These are phyloP conservation scores for Stomorhina lunata DNA, from an alignment of 2,888 invertebrate species.

Conservation along the genomic window DNA sequence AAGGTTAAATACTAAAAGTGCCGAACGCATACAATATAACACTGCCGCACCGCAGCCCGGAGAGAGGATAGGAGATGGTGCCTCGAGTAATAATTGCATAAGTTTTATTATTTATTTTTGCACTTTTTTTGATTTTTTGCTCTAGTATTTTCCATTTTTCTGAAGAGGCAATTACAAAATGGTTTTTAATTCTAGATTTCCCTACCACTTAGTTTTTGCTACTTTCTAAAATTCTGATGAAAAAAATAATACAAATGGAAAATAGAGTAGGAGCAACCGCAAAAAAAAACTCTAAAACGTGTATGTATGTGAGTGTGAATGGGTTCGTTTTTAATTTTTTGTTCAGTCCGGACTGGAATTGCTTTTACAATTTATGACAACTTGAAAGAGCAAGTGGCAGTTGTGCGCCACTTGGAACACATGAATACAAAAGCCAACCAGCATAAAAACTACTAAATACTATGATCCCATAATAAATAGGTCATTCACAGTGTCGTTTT, in stretches of 20 bases:
- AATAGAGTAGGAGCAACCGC: constrained; percentile 15
- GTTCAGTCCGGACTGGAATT: constrained; percentile 42
- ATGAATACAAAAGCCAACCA: constrained; percentile 43
- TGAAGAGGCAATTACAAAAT: constrained; percentile 61
- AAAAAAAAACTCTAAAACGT: background rate
- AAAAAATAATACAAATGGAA: constrained; percentile 4
- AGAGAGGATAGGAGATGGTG: too few relatives aligned
- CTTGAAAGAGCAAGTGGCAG: constrained; percentile 64
- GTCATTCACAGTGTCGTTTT: constrained; percentile 60
- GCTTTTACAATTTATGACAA: constrained; percentile 64
- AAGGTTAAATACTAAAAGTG: constrained; percentile 46
- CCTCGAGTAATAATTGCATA: constrained; percentile 57
- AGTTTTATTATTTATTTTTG: constrained; percentile 30
- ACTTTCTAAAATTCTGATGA: constrained; percentile 41
- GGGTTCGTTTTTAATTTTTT: too few relatives aligned
- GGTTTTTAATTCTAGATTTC: constrained; percentile 63
- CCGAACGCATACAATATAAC: background rate
- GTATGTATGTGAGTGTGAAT: constrained; percentile 18
- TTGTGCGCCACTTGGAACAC: constrained; percentile 61
- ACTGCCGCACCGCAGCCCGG: background rate
- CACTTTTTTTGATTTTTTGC: background rate
- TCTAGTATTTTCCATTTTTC: constrained; percentile 32
- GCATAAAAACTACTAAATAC: constrained; percentile 61
- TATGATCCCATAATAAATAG: constrained; percentile 59
- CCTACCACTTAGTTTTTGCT: constrained; percentile 59